Percentiles rank a stretch among this genome's conserved stretches.
Conservation (phyloP, 2,113 vertebrate species). For the Smithornis capensis region DNA sequence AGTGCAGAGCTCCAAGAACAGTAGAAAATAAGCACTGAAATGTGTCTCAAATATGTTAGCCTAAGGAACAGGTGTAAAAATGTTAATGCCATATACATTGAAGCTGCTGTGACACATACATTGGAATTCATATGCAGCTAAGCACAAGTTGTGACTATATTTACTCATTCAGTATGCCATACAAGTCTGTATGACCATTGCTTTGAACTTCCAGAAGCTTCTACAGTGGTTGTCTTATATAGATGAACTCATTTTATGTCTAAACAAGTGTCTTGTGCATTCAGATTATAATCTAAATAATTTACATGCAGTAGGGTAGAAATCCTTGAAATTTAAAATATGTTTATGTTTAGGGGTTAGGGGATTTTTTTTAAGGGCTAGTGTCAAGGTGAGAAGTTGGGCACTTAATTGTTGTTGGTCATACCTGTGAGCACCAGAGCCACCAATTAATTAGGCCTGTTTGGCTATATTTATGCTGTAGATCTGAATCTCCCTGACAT, state of each 20-base stretch:
- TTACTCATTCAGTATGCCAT: background rate
- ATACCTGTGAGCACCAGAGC: background rate
- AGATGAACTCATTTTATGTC: background rate
- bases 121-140: background rate
- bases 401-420: background rate
- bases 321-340: background rate
- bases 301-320: background rate
- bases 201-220: background rate
- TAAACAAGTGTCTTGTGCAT: background rate
- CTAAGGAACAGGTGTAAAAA: conserved; percentile 36
- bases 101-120: background rate
- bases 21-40: conserved; percentile 49
- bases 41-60: background rate
- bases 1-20: conserved; percentile 1
- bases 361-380: background rate
- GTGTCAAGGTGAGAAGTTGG: background rate
- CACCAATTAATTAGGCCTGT: background rate
- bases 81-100: background rate
- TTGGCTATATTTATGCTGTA: background rate
- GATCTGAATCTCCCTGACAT: background rate
- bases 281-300: background rate
- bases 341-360: background rate
- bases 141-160: background rate
- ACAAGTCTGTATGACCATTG: background rate
- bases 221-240: background rate